These are phyloP conservation scores for Coronaproctus castanopsis DNA, from an alignment of 2,888 invertebrate genomes.

Conservation along the genomic window DNA sequence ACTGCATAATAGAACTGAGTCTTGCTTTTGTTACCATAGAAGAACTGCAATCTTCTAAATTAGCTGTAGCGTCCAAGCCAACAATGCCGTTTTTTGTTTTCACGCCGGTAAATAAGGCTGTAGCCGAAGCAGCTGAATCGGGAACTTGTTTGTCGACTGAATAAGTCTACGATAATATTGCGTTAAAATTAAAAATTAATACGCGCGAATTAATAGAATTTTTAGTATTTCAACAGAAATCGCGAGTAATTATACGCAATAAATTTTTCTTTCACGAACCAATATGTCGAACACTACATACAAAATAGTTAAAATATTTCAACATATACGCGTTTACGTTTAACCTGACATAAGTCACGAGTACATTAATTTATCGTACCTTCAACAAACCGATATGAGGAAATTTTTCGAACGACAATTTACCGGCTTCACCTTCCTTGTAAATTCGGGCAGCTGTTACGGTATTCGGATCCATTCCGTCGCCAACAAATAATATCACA, in stretches of 20 bases:
- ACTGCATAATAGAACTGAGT: conserved; percentile 18
- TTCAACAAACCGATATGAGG: conserved; percentile 62
- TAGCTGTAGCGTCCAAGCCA: conserved; percentile 20
- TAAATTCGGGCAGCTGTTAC: conserved; percentile 64
- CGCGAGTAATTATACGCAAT: too few species aligned
- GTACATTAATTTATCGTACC: too few species aligned
- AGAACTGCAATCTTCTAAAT: conserved; percentile 18
- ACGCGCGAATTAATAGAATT: too few species aligned
- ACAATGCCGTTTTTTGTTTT: conserved; percentile 22
- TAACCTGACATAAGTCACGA: too few species aligned
- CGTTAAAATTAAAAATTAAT: too few species aligned
- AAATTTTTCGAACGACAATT: conserved; percentile 58
- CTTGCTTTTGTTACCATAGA: conserved; percentile 17
- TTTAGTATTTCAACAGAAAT: too few species aligned
- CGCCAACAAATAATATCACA: conserved; percentile 67
- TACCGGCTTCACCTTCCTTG: conserved; percentile 46
- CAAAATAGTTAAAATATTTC: background rate
- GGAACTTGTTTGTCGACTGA: conserved; percentile 22
- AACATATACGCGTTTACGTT: background rate
- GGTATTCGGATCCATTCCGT: conserved; percentile 79
- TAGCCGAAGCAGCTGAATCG: conserved; percentile 22
- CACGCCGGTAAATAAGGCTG: conserved; percentile 22
- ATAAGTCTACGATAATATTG: conserved; percentile 23
- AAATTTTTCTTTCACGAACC: too few species aligned
- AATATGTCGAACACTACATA: background rate